Evolutionary conservation across 2,797 vertebrate genomes (phyloP).

Genomic region (Lagocephalus sceleratus): DNA sequence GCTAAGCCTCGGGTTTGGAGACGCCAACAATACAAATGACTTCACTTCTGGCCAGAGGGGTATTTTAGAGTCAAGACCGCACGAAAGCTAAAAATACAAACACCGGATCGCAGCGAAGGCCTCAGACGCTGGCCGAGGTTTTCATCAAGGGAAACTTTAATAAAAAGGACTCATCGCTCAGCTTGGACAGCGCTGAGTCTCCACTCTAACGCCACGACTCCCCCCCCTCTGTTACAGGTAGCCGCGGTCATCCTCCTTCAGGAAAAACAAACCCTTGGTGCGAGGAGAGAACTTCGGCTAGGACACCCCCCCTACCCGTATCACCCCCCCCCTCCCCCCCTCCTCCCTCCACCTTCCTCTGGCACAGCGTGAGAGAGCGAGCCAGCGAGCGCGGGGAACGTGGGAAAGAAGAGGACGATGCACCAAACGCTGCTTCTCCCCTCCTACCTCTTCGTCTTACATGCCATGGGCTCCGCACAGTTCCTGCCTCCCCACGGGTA

Average conservation of each 20-base stretch:
- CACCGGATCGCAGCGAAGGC: not conserved
- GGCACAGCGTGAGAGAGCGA: conserved; percentile 52
- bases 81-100: not conserved
- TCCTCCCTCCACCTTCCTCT: conserved; percentile 23
- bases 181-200: not conserved
- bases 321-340: not conserved
- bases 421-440: conserved; percentile 69
- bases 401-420: conserved; percentile 72
- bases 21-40: conserved; percentile 2
- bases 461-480: conserved; percentile 66
- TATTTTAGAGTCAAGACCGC: conserved; percentile 1
- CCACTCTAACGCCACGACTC: not conserved
- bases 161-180: no score
- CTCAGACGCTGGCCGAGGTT: not conserved
- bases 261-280: conserved; percentile 21
- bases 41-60: conserved; percentile 25
- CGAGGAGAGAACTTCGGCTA: conserved; percentile 34
- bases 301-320: not conserved
- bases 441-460: conserved; percentile 74
- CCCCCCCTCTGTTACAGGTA: conserved; percentile 50
- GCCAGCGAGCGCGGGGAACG: conserved; percentile 61
- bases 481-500: conserved; percentile 74
- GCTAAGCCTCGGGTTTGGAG: conserved; percentile 1
- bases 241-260: conserved; percentile 39
- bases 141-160: not conserved